Percentiles rank a stretch among this genome's conserved stretches.
phyloP scores from a whole-genome alignment of 35 echinoderm and acorn worm genomes.

The Apostichopus parvimensis region DNA sequence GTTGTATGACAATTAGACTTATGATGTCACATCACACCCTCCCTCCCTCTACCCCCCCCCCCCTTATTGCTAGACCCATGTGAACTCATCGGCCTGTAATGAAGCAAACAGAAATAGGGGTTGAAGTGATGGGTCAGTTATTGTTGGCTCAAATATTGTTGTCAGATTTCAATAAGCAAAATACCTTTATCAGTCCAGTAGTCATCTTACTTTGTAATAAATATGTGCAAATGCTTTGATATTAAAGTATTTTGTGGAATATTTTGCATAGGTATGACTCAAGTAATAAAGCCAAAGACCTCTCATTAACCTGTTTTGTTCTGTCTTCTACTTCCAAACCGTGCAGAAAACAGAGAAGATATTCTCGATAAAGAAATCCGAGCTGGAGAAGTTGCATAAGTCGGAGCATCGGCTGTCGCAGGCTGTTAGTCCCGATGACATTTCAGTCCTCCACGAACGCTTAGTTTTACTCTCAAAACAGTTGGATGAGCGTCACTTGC shows the following conservation, averaged over 20 bases:
- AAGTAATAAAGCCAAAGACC: too few relatives aligned
- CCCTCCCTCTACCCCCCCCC: too few relatives aligned
- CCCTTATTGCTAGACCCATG: too few relatives aligned
- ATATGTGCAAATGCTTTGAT: not conserved
- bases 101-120: too few relatives aligned
- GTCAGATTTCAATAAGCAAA: not conserved
- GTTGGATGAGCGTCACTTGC: slow-evolving; percentile 88
- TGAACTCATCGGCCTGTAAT: too few relatives aligned
- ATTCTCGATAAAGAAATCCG: slow-evolving; percentile 70
- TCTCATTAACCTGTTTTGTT: not conserved
- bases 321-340: not conserved
- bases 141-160: too few relatives aligned
- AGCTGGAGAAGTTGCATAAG: slow-evolving; percentile 72
- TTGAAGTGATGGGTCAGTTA: too few relatives aligned
- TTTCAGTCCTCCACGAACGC: slow-evolving; percentile 92
- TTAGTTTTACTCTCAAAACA: slow-evolving; percentile 90
- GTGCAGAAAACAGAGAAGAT: slow-evolving; percentile 81
- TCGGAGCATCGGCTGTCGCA: slow-evolving; percentile 54
- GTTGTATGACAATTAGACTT: too few relatives aligned
- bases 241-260: too few relatives aligned
- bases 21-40: too few relatives aligned
- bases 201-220: not conserved
- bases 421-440: slow-evolving; percentile 81
- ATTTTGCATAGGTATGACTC: not conserved
- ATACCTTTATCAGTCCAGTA: not conserved